Base-by-base conservation (phyloP, 2,797 vertebrate genomes). In the Aphelocoma californica region DNA sequence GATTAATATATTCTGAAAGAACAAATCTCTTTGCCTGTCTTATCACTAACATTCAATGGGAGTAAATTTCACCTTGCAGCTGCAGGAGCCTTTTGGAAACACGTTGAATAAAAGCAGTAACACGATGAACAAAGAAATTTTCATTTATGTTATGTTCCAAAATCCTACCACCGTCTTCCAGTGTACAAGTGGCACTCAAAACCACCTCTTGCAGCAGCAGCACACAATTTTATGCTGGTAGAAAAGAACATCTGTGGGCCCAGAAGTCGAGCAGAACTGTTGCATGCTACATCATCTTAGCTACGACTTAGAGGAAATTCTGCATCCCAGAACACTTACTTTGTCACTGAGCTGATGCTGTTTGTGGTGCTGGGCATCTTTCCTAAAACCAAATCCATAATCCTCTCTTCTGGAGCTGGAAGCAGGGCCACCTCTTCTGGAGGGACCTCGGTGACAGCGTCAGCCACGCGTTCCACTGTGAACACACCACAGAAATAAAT, bases 331-430 rank as follows among this genome's bases (percentile, higher is more conserved):
- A 66, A 36, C 65, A 96, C 98, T 97, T 92, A 98, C 98, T 97
- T 98, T 44, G 98, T 94, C 86, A 98, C 95, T 1, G 98, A 92
- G 57, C 92, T 80, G 83, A 96, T 47, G 45, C 81, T 97, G 20
- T 95, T 95, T 40, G 93, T 96, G 53, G 96, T 51, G 62, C 93
- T 78, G 51, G 97, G 83, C 88, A 98, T 75, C 86, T 98, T 98
- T 73, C 98, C 98, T 93, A 98, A 75, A 45, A 98, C 98, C 78
- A 98, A 67, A 65, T 98, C 98, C 97, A 98, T 97, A 88, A 98
- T 98, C 70, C 97, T 98, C 61, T 98, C 98, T 6, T 98, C 98
- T 3, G 98, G 84, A 14, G 97, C 60, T 3, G 97, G 74, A 7
- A 94, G 87, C 69, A 96, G 86, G 2, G 97, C 97, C 47, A 93